Conservation (phyloP, 2,113 vertebrate species). For the Cyprinus carpio region DNA sequence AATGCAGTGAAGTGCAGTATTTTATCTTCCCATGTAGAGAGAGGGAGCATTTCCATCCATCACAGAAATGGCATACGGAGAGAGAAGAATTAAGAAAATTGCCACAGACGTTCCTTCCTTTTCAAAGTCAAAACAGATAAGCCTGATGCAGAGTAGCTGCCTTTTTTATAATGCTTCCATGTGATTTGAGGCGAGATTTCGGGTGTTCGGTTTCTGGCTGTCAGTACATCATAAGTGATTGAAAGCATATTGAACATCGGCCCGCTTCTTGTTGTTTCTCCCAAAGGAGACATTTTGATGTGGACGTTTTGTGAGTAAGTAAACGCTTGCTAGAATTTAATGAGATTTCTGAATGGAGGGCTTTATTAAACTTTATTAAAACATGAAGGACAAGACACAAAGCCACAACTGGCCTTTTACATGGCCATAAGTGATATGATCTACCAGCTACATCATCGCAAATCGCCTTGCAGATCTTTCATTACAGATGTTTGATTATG, state of each 20-base stretch:
- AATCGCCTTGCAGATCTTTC: slow-evolving; percentile 11
- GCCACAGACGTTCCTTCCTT: not conserved
- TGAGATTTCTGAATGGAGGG: slow-evolving; percentile 37
- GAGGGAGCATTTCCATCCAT: slow-evolving; percentile 22
- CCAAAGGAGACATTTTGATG: slow-evolving; percentile 32
- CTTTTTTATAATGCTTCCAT: slow-evolving; percentile 1
- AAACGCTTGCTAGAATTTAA: slow-evolving; percentile 31
- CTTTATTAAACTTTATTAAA: slow-evolving; percentile 35
- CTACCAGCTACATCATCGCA: not conserved
- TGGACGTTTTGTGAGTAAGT: slow-evolving; percentile 2
- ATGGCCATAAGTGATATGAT: not conserved
- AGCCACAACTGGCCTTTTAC: not conserved
- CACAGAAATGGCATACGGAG: slow-evolving; percentile 36
- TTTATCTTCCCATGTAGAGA: not conserved
- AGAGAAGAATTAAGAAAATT: slow-evolving; percentile 50
- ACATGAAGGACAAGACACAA: slow-evolving; percentile 11
- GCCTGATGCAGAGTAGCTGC: not conserved
- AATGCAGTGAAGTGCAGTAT: slow-evolving; percentile 35
- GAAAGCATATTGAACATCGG: slow-evolving; percentile 9
- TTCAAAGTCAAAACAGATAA: slow-evolving; percentile 40
- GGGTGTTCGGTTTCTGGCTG: slow-evolving; percentile 8
- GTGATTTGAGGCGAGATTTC: slow-evolving; percentile 19
- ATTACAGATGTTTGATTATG: slow-evolving; percentile 5
- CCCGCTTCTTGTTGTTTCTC: not conserved
- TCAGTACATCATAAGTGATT: slow-evolving; percentile 25